Evolutionary conservation across 1,140 invertebrate genomes (phyloP), one percentile per base, ranked within the genome.

Genomic region (Magallana gigas): DNA sequence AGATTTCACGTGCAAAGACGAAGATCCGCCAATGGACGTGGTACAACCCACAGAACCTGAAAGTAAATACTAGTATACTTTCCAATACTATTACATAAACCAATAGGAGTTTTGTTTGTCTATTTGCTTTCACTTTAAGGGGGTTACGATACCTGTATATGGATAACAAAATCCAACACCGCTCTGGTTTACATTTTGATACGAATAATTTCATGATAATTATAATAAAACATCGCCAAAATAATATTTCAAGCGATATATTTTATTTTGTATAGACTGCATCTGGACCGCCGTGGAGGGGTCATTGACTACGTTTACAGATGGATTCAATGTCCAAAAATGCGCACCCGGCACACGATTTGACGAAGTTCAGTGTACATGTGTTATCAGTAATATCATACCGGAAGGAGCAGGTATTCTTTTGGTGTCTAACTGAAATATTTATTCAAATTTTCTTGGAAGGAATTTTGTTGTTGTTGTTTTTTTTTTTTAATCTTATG

Each of bases 331-430:
- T 18, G 8, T 9, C 14, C 81, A 83, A 57, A 57, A 58, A 57
- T 83, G 81, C 18, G 81, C 81, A 8, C 81, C 81, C 9, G 81
- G 81, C 9, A 83, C 81, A n/a, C 81, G 81, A 11, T 83, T 83
- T 83, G 81, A 83, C n/a, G 81, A 57, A 57, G 81, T 83, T 14
- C 81, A 83, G 4, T 83, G 81, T 23, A 83, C 81, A 16, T 83
- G 81, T 58, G 81, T 83, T 1, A 83, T n/a, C 4, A 83, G 81
- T 16, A 83, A 83, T 29, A n/a, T 83, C 5, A 1, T 16, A 23
- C 81, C 81, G 57, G 56, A 57, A 58, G 81, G 81, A 83, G 81
- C 56, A 83, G 48, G 81, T 83, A 57, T 48, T 48, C 36, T 4
- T 48, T 48, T 48, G 36, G 5, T 48, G 36, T 48, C 36, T 48